These are phyloP conservation scores for Melanotaenia duboulayi DNA, from an alignment of 2,113 vertebrate species.

Conservation along the genomic window DNA sequence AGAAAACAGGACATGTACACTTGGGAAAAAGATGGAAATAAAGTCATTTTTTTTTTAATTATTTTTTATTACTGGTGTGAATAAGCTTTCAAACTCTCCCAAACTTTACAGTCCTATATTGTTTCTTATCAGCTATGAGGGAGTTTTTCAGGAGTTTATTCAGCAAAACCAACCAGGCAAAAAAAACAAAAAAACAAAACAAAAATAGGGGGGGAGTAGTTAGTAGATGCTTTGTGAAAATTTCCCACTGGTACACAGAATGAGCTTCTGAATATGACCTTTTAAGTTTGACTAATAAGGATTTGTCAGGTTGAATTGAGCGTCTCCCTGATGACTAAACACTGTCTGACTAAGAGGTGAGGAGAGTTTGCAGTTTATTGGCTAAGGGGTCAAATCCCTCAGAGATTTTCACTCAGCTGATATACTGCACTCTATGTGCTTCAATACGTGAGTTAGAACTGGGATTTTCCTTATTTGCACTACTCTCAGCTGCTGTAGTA, in stretches of 20 bases:
- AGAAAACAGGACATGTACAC: constrained; percentile 45
- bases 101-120: neutral
- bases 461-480: constrained; percentile 46
- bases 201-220: too few species aligned
- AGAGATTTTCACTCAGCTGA: constrained; percentile 66
- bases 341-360: constrained; percentile 49
- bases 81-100: constrained; percentile 14
- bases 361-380: constrained; percentile 54
- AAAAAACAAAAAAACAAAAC: neutral
- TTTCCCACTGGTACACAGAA: constrained; percentile 24
- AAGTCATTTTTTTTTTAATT: too few species aligned
- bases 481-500: constrained; percentile 42
- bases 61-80: constrained; percentile 3
- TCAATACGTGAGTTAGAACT: constrained; percentile 7
- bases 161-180: neutral
- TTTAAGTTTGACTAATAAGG: constrained; percentile 55
- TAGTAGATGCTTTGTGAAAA: constrained; percentile 27
- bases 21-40: constrained; percentile 43
- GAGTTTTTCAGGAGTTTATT: neutral
- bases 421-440: constrained; percentile 66
- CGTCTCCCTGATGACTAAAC: constrained; percentile 60
- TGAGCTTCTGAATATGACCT: constrained; percentile 32
- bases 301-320: constrained; percentile 58
- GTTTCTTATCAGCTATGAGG: neutral
- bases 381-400: constrained; percentile 66